These are phyloP conservation scores for Dolichomitus sp. DNA, from an alignment of 2,888 invertebrate species.

Conservation along the genomic window DNA sequence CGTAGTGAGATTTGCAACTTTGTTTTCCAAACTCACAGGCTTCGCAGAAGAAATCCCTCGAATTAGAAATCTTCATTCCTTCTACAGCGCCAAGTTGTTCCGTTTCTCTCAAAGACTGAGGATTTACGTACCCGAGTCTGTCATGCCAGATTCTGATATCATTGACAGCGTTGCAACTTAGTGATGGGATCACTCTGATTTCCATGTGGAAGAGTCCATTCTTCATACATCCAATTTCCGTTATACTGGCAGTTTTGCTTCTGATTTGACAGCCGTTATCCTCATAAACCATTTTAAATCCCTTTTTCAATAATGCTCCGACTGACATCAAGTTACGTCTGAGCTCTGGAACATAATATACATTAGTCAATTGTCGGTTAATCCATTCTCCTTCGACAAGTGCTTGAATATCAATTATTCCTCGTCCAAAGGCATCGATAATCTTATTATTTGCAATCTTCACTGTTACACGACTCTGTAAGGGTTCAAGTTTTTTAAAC, in stretches of 20 bases:
- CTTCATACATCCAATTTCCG: slow-evolving; percentile 4
- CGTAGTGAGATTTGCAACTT: slow-evolving; percentile 17
- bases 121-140: slow-evolving; percentile 13
- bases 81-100: slow-evolving; percentile 11
- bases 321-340: slow-evolving; percentile 18
- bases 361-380: slow-evolving; percentile 15
- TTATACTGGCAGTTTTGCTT: slow-evolving; percentile 1
- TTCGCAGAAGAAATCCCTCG: slow-evolving; percentile 26
- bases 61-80: slow-evolving; percentile 14
- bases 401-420: slow-evolving; percentile 5
- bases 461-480: slow-evolving; percentile 1
- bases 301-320: slow-evolving; percentile 15
- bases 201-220: slow-evolving; percentile 23
- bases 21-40: slow-evolving; percentile 29
- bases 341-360: slow-evolving; percentile 8
- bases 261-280: slow-evolving; percentile 15
- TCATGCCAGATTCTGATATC: slow-evolving; percentile 8
- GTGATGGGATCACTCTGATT: slow-evolving; percentile 6
- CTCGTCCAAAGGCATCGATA: not conserved
- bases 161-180: not conserved
- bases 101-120: slow-evolving; percentile 28
- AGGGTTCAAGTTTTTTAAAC: slow-evolving; percentile 42
- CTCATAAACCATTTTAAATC: slow-evolving; percentile 2
- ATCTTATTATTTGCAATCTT: slow-evolving; percentile 10
- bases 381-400: slow-evolving; percentile 18